Percentiles rank a stretch among this genome's conserved stretches.
phyloP scores from a whole-genome alignment of 2,888 invertebrate genomes.

The Polymixis flavicincta region DNA sequence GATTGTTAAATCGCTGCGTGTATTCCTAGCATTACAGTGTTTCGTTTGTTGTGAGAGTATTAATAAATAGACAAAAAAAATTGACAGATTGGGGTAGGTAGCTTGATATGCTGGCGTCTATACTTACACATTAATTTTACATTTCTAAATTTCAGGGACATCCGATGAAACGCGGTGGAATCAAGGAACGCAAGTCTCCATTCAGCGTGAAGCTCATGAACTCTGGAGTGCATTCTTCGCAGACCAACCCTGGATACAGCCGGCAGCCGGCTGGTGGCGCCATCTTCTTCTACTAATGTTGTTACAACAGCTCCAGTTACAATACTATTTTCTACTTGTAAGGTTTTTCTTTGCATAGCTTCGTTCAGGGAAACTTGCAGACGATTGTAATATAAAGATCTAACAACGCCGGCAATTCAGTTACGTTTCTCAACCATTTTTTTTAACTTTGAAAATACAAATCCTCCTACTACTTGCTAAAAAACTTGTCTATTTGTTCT shows the following conservation, averaged over 20 bases:
- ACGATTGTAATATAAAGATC: background rate
- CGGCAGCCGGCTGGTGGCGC: slow-evolving; percentile 94
- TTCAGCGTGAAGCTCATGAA: slow-evolving; percentile 95
- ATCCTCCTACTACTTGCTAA: background rate
- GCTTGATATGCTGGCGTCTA: too few relatives aligned
- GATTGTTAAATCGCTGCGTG: too few relatives aligned
- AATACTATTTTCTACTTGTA: background rate
- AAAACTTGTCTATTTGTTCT: background rate
- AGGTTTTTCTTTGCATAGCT: background rate
- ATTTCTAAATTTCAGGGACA: slow-evolving; percentile 83
- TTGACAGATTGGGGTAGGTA: too few relatives aligned
- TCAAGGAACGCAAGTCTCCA: slow-evolving; percentile 92
- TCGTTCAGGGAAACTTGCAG: slow-evolving; percentile 3
- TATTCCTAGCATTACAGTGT: too few relatives aligned
- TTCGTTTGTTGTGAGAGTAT: too few relatives aligned
- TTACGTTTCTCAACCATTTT: background rate
- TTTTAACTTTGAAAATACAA: background rate
- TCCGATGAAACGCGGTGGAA: slow-evolving; percentile 91
- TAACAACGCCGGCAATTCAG: background rate
- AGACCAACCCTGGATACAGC: slow-evolving; percentile 95
- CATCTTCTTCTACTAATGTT: slow-evolving; percentile 92
- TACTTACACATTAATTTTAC: background rate
- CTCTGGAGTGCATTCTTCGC: slow-evolving; percentile 95
- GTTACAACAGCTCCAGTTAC: background rate
- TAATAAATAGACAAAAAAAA: too few relatives aligned